Percentiles rank a stretch among this genome's conserved stretches.
These are phyloP conservation scores for Danaus melanippus DNA, from an alignment of 1,140 invertebrate species.

Conservation along the genomic window DNA sequence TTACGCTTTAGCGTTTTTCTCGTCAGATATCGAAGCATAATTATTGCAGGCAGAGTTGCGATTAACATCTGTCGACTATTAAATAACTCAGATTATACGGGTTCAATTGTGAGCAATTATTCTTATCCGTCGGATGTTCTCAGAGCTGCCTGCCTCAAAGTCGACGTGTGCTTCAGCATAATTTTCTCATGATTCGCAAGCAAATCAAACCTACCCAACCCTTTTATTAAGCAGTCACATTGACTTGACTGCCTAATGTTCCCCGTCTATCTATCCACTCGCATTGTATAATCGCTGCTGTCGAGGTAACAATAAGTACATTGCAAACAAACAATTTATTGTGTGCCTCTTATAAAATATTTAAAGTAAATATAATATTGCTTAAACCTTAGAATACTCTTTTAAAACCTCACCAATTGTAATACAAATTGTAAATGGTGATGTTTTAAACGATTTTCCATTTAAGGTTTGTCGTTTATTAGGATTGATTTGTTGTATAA, in stretches of 20 bases:
- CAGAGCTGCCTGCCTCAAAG: constrained; percentile 45
- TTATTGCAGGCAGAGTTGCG: constrained; percentile 52
- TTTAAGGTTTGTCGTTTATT: too few relatives aligned
- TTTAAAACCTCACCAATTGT: not conserved
- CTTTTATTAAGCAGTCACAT: constrained; percentile 64
- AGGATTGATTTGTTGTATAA: too few relatives aligned
- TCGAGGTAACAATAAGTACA: constrained; percentile 3
- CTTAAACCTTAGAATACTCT: too few relatives aligned
- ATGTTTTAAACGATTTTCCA: too few relatives aligned
- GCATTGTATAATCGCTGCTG: constrained; percentile 34
- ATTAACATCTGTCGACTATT: constrained; percentile 72
- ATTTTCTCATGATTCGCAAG: constrained; percentile 69
- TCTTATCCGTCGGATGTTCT: constrained; percentile 69
- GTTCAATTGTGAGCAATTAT: constrained; percentile 71
- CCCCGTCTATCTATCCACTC: constrained; percentile 30
- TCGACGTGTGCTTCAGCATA: constrained; percentile 45
- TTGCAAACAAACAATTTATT: constrained; percentile 1
- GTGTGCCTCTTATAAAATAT: not conserved
- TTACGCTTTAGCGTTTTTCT: constrained; percentile 48
- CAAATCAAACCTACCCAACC: constrained; percentile 60
- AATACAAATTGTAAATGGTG: too few relatives aligned
- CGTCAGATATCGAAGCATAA: constrained; percentile 63
- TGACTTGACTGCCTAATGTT: constrained; percentile 60
- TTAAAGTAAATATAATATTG: too few relatives aligned
- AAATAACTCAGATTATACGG: constrained; percentile 67